Evolutionary conservation across 92 coral and sea anemone genomes (phyloP), one percentile per base, ranked within the genome.

Genomic region (Nematostella vectensis): DNA sequence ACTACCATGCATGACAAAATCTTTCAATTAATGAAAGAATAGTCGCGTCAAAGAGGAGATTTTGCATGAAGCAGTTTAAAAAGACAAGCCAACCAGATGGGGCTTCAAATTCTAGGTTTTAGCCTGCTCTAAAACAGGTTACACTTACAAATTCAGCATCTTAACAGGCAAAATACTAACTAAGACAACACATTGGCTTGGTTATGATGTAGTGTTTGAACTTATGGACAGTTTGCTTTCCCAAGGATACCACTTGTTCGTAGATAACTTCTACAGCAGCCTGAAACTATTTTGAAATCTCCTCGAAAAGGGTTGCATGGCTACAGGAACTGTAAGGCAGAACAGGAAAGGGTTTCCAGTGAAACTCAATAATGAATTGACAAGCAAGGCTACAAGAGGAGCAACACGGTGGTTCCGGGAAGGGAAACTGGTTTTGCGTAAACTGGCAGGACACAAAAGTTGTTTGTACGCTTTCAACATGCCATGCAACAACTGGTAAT

Each of bases 251-350:
- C 78, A 62, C 25, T 29, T 67, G 49, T 79, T 59, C 51, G 54
- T 39, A 11, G 76, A 67, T 27, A 72, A 61, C 42, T 79, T 79
- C 45, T 72, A 79, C 29, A 62, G 64, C 4, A 59, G 71, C 38
- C 76, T 72, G 24, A 16, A 11, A 29, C 43, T 70, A 37, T 70
- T 63, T 43, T 17, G 11, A 0, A 50, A 63, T 11, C 42, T 74
- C 33, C 57, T 27, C 38, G 62, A 44, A 30, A 27, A 28, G 29
- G 67, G 57, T 23, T 48, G 61, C 13, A 23, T 64, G 22, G 65
- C 67, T 11, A 62, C 77, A 39, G 81, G 87, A 44, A 73, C 87
- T 20, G 77, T 74, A 0, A 51, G 65, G 18, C 71, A 74, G 31
- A 70, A 67, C 37, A 59, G 77, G 47, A 56, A 30, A 27, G 81